Percentiles rank a stretch among this genome's conserved stretches.
phyloP scores from a whole-genome alignment of 2,113 vertebrate species.

The Daphoenositta chrysoptera region DNA sequence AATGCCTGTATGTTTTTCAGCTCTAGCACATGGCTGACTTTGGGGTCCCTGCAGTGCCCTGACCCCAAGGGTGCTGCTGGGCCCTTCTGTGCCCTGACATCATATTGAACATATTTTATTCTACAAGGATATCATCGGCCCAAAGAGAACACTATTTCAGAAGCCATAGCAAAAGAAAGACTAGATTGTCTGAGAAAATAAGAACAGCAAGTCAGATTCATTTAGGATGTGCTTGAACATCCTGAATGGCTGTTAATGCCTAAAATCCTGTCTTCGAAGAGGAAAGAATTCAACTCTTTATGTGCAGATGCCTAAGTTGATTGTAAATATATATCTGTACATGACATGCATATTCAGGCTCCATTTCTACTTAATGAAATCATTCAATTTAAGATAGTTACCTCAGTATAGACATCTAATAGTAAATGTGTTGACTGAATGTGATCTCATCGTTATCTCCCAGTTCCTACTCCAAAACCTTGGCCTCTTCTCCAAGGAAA shows the following conservation, averaged over 20 bases:
- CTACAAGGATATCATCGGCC: neutral
- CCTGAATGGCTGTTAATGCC: neutral
- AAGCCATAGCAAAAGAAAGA: neutral
- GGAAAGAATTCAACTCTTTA: neutral
- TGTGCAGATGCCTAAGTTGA: neutral
- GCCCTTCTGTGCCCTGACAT: neutral
- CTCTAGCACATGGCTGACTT: neutral
- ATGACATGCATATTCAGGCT: neutral
- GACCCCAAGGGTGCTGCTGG: neutral
- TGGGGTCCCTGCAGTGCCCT: rapidly evolving
- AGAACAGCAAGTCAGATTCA: neutral
- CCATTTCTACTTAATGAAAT: neutral
- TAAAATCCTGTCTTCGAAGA: neutral
- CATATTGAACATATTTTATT: neutral
- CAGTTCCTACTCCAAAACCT: neutral
- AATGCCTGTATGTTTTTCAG: neutral
- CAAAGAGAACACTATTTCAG: neutral
- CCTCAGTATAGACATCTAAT: neutral
- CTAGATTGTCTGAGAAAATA: neutral
- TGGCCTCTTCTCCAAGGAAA: neutral
- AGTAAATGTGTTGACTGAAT: neutral
- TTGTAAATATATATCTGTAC: neutral
- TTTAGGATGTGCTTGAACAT: neutral
- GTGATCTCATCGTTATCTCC: neutral
- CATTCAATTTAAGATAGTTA: neutral